These are phyloP conservation scores for Chionodraco myersi DNA, from an alignment of 2,113 vertebrate genomes.

Conservation along the genomic window DNA sequence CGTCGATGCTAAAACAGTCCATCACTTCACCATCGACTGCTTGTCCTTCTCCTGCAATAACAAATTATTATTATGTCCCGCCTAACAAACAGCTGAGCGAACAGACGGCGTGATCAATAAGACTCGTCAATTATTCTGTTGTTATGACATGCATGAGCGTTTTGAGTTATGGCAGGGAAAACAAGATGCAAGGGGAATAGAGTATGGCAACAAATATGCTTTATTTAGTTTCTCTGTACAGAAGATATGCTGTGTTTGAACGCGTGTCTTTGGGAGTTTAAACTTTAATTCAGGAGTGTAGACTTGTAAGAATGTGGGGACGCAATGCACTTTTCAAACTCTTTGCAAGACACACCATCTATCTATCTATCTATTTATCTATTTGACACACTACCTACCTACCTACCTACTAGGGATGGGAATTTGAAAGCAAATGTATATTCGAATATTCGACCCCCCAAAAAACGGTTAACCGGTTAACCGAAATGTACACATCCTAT, in stretches of 20 bases:
- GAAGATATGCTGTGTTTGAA: neutral
- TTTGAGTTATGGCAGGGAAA: neutral
- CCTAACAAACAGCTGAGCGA: constrained; percentile 38
- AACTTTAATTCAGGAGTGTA: neutral
- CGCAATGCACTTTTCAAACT: neutral
- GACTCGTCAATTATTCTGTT: constrained; percentile 23
- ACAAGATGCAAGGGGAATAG: neutral
- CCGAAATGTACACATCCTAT: too few species aligned
- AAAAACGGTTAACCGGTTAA: too few species aligned
- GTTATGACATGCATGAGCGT: constrained; percentile 4
- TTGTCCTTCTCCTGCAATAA: constrained; percentile 16
- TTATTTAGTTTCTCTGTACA: neutral
- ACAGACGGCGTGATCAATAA: constrained; percentile 37
- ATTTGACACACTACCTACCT: too few species aligned
- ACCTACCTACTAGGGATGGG: too few species aligned
- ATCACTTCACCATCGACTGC: constrained; percentile 34
- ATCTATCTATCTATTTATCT: too few species aligned
- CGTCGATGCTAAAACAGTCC: constrained; percentile 20
- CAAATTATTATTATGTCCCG: constrained; percentile 30
- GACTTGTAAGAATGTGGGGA: neutral
- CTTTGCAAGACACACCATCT: too few species aligned
- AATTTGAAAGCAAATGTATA: too few species aligned
- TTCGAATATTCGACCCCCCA: too few species aligned
- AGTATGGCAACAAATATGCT: neutral
- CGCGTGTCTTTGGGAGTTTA: neutral